Percentiles rank a stretch among this genome's conserved stretches.
Evolutionary conservation across 1,140 invertebrate genomes (phyloP).

Genomic region (Drosophila seguyi): DNA sequence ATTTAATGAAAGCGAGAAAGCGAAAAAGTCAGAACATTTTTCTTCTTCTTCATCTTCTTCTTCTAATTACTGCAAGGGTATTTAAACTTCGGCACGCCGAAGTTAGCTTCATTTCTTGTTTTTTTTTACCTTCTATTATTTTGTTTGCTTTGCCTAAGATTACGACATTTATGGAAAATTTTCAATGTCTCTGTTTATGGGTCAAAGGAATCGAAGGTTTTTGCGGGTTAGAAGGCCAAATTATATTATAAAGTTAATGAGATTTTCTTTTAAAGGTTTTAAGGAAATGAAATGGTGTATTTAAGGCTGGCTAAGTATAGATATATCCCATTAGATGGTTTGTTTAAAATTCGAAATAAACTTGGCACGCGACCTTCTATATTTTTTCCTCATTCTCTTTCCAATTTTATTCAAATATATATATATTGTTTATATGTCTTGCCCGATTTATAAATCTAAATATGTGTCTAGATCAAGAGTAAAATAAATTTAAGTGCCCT

Average conservation of each 20-base stretch:
- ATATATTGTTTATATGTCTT: constrained; percentile 16
- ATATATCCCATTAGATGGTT: constrained; percentile 5
- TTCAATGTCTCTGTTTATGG: constrained; percentile 41
- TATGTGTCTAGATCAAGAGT: constrained; percentile 38
- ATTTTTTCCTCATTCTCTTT: constrained; percentile 22
- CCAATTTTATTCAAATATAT: constrained; percentile 20
- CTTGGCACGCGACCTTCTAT: constrained; percentile 67
- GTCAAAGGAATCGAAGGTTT: constrained; percentile 45
- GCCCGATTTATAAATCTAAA: constrained; percentile 6
- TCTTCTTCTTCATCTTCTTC: too few species aligned
- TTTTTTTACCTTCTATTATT: constrained; percentile 1
- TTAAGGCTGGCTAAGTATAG: background rate
- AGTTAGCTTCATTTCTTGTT: too few species aligned
- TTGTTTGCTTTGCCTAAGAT: constrained; percentile 36
- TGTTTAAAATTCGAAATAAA: constrained; percentile 33
- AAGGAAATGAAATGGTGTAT: background rate
- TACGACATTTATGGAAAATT: constrained; percentile 71
- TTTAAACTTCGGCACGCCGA: too few species aligned
- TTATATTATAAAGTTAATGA: background rate
- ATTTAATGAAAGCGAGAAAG: too few species aligned
- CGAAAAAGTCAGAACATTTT: too few species aligned
- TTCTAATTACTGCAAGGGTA: too few species aligned
- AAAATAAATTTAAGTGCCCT: constrained; percentile 42
- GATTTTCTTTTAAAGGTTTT: background rate
- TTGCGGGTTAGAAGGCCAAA: background rate